Base-by-base conservation (phyloP, 2,113 vertebrate species). In the Oreochromis aureus region DNA sequence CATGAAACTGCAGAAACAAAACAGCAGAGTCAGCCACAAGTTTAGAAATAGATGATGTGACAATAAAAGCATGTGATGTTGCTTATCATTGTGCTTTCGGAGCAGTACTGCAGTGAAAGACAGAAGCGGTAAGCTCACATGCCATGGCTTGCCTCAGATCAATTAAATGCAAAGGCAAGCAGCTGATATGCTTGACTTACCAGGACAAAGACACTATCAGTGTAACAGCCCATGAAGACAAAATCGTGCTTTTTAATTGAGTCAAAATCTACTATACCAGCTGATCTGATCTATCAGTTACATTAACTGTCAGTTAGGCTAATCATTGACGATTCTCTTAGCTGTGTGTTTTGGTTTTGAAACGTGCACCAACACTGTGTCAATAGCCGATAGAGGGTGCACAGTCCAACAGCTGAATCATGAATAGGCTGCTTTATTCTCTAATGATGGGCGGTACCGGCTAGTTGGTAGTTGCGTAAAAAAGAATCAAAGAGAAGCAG, bases 361-460 rank as follows among this genome's bases (percentile, higher is more conserved):
- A 66, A 44, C 55, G 3, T 39, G 36, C 22, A 22, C 5, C n/a
- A 9, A 11, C 15, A 7, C 27, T 15, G 39, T 55, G 6, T 69
- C 10, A 83, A 12, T 15, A 10, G 80, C 55, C 93, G 78, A 91
- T 93, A 95, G 94, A 90, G 87, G 94, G 91, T 10, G 94, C 88
- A 66, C 12, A 7, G 11, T 8, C 15, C 46, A 39, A 2, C 36
- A 16, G 16, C 5, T 8, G 11, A 19, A 12, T 58, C 6, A 79
- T 90, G 86, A 90, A 91, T 84, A 58, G 80, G 54, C 32, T 16
- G 44, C 86, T 88, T 87, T 83, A 82, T 89, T 18, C 71, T 55
- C 36, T 16, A 11, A 55, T 36, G 10, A 48, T 13, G 81, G 85
- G 83, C 81, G 86, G 69, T 24, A 18, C 48, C 59, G 15, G 41